Conservation (phyloP, 2,888 invertebrate species). For the Bellardia pandia region DNA sequence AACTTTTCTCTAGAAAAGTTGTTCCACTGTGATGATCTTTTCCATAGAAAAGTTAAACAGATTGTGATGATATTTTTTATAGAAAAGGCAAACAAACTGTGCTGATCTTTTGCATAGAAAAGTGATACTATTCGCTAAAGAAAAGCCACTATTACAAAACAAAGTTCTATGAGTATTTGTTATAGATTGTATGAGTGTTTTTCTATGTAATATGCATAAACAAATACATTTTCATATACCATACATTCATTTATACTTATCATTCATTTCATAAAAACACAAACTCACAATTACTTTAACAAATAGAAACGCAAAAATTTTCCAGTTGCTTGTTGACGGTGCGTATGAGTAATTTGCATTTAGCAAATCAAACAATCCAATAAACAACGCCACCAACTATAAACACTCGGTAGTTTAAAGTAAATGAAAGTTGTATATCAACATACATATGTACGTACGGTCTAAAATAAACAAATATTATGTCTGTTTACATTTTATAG, state of each 20-base stretch:
- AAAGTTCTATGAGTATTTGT: conserved; percentile 19
- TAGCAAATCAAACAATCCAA: conserved; percentile 30
- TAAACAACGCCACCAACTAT: neutral
- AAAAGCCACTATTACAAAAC: no score
- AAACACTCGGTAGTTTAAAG: conserved; percentile 8
- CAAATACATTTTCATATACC: neutral
- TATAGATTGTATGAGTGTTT: conserved; percentile 23
- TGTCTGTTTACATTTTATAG: conserved; percentile 68
- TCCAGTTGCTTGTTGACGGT: neutral
- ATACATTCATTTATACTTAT: neutral
- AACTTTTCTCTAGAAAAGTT: no score
- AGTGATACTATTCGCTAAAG: no score
- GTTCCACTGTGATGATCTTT: no score
- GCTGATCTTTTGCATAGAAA: no score
- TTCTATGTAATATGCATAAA: conserved; percentile 14
- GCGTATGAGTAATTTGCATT: conserved; percentile 45
- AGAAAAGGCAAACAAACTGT: no score
- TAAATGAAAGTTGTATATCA: conserved; percentile 53
- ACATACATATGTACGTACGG: conserved; percentile 10
- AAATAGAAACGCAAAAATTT: neutral
- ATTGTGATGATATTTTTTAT: no score
- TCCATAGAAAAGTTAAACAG: no score
- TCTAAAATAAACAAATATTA: conserved; percentile 61
- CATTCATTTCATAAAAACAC: neutral
- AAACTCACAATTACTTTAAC: neutral